Evolutionary conservation across 2,888 invertebrate genomes (phyloP).

Genomic region (Cephalotes varians): DNA sequence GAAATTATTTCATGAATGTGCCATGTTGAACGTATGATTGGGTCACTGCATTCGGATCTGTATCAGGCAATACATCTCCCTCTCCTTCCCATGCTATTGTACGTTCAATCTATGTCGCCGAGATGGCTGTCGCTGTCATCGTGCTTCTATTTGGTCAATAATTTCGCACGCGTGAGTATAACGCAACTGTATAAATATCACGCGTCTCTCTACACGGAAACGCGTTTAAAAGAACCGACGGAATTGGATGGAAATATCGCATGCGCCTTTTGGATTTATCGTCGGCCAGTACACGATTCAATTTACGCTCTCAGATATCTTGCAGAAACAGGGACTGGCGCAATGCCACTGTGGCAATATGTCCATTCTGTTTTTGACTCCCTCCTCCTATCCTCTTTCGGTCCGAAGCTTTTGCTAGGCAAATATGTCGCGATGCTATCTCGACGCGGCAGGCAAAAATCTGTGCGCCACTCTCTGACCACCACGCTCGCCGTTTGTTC

Average conservation of each 20-base stretch:
- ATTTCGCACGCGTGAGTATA: conserved; percentile 5
- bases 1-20: conserved; percentile 63
- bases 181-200: conserved; percentile 3
- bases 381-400: conserved; percentile 12
- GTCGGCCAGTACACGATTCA: conserved; percentile 79
- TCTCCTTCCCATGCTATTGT: conserved; percentile 55
- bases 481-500: conserved; percentile 48
- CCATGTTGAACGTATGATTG: conserved; percentile 54
- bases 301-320: conserved; percentile 81
- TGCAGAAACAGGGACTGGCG: conserved; percentile 70
- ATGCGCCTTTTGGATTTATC: conserved; percentile 77
- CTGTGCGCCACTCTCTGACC: conserved; percentile 58
- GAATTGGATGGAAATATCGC: conserved; percentile 34
- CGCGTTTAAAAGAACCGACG: conserved; percentile 6
- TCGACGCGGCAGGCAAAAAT: conserved; percentile 66
- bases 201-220: not conserved
- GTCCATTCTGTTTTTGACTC: conserved; percentile 61
- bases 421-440: conserved; percentile 71
- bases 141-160: conserved; percentile 39
- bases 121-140: conserved; percentile 44
- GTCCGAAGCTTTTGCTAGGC: conserved; percentile 67
- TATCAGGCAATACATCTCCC: conserved; percentile 60
- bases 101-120: conserved; percentile 49
- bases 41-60: conserved; percentile 46
- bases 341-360: conserved; percentile 73